Evolutionary conservation across 2,888 invertebrate genomes (phyloP).

Genomic region (Mesoligia furuncula): DNA sequence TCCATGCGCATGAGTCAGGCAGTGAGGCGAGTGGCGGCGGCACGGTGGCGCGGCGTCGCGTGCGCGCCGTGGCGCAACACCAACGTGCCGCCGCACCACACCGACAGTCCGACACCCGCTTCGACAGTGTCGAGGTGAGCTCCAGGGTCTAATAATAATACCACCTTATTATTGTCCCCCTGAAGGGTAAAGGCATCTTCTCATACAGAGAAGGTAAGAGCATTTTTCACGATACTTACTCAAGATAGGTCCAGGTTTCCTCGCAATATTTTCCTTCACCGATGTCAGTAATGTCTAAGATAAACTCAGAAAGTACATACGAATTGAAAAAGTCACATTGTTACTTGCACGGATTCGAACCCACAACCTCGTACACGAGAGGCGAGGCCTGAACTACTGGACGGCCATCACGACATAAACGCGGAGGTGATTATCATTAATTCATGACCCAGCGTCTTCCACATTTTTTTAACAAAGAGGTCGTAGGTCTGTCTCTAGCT

Average conservation of each 20-base stretch:
- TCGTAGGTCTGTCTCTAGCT: neutral
- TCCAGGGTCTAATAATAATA: neutral
- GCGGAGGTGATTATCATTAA: neutral
- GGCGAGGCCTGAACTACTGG: neutral
- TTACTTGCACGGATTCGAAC: neutral
- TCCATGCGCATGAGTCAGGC: constrained; percentile 87
- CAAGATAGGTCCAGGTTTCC: neutral
- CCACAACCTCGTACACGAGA: neutral
- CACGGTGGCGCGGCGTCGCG: constrained; percentile 68
- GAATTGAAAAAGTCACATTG: neutral
- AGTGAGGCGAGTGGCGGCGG: constrained; percentile 78
- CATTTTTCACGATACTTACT: neutral
- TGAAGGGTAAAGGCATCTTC: neutral
- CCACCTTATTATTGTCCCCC: neutral
- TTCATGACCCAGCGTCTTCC: neutral
- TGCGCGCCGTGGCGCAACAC: constrained; percentile 64
- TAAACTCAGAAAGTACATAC: neutral
- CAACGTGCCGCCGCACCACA: constrained; percentile 31
- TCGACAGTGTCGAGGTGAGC: constrained; percentile 19
- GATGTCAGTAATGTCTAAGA: neutral
- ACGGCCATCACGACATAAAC: neutral
- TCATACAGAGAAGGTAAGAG: neutral
- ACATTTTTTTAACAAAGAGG: neutral
- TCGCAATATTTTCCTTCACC: neutral
- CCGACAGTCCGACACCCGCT: constrained; percentile 33